These are phyloP conservation scores for Rutilus rutilus DNA, from an alignment of 2,113 vertebrate species.

Conservation along the genomic window DNA sequence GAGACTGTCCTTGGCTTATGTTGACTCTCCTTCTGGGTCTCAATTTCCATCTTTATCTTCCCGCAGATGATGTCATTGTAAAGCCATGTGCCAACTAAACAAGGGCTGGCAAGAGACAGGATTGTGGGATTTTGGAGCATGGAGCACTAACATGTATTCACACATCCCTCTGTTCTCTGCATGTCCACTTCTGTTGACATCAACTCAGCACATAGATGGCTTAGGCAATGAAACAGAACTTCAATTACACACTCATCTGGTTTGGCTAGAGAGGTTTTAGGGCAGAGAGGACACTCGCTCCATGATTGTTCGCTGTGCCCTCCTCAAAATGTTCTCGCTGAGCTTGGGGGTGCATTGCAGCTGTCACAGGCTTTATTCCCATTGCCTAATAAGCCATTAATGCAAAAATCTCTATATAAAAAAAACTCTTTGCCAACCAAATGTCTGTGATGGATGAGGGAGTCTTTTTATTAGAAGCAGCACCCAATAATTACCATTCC, in stretches of 20 bases:
- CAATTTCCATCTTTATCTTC: slow-evolving; percentile 43
- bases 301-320: neutral
- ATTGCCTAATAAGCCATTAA: slow-evolving; percentile 42
- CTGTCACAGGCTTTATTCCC: slow-evolving; percentile 23
- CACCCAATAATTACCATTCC: slow-evolving; percentile 42
- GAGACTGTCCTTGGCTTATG: slow-evolving; percentile 11
- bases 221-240: slow-evolving; percentile 5
- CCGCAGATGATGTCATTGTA: slow-evolving; percentile 46
- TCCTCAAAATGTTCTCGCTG: neutral
- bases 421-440: slow-evolving; percentile 14
- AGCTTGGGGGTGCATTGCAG: slow-evolving; percentile 14
- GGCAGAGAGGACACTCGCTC: neutral
- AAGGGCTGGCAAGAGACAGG: slow-evolving; percentile 19
- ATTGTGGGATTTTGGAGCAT: slow-evolving; percentile 33
- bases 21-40: slow-evolving; percentile 11
- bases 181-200: slow-evolving; percentile 14
- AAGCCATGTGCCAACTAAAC: slow-evolving; percentile 29
- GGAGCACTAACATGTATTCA: slow-evolving; percentile 12
- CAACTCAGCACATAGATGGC: neutral
- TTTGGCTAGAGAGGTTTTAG: neutral
- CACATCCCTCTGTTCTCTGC: slow-evolving; percentile 1
- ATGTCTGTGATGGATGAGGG: slow-evolving; percentile 15
- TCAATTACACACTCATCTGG: slow-evolving; percentile 11
- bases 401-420: slow-evolving; percentile 18
- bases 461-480: slow-evolving; percentile 43